These are phyloP conservation scores for Ischnus inquisitorius DNA, from an alignment of 2,888 invertebrate species.

Conservation along the genomic window DNA sequence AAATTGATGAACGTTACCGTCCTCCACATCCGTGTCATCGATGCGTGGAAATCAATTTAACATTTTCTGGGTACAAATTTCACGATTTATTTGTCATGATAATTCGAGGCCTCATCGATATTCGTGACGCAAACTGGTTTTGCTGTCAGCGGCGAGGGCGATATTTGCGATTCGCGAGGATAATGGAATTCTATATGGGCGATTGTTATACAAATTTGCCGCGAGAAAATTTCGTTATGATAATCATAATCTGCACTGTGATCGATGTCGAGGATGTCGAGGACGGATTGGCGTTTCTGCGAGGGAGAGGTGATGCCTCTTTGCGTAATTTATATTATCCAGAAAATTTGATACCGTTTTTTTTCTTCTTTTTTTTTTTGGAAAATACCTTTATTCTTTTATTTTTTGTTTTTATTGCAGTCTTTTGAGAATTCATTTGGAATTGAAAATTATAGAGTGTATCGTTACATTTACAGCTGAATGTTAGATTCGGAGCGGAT, in stretches of 20 bases:
- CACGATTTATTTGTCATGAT: slow-evolving; percentile 3
- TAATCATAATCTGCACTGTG: neutral
- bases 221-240: neutral
- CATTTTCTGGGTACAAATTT: neutral
- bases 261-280: slow-evolving; percentile 13
- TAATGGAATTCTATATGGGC: neutral
- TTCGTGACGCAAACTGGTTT: neutral
- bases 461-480: too few relatives aligned
- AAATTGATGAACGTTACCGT: slow-evolving; percentile 1
- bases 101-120: slow-evolving; percentile 6
- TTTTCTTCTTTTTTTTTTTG: neutral
- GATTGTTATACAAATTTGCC: neutral
- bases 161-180: neutral
- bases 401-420: too few relatives aligned
- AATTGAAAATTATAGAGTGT: neutral
- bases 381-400: neutral
- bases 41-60: neutral
- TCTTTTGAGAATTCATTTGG: too few relatives aligned
- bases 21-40: neutral
- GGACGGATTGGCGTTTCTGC: slow-evolving; percentile 17
- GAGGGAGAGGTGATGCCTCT: slow-evolving; percentile 9
- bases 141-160: neutral
- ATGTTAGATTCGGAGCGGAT: too few relatives aligned
- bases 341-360: slow-evolving; percentile 29
- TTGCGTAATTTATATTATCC: neutral